Percentiles rank a stretch among this genome's conserved stretches.
These are phyloP conservation scores for Centropus bengalensis DNA, from an alignment of 2,113 vertebrate genomes.

Conservation along the genomic window DNA sequence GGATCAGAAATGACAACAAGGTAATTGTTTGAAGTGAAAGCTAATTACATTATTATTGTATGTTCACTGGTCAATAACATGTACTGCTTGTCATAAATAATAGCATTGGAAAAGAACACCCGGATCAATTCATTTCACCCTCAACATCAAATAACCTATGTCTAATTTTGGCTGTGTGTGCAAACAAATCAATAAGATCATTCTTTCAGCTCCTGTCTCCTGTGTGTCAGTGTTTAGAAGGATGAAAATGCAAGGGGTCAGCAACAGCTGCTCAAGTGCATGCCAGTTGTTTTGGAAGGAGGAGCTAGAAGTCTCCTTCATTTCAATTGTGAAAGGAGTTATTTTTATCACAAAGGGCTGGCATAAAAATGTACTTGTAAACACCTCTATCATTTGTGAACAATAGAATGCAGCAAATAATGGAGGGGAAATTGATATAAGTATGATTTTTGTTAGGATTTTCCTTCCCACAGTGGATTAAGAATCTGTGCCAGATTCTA, in stretches of 20 bases:
- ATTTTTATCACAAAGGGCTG: slow-evolving; percentile 45
- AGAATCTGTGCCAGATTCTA: not conserved
- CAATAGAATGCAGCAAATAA: slow-evolving; percentile 35
- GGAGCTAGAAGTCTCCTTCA: not conserved
- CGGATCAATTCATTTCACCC: not conserved
- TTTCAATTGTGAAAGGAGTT: not conserved
- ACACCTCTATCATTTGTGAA: slow-evolving; percentile 53
- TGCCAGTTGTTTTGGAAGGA: not conserved
- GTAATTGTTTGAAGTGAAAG: slow-evolving; percentile 53
- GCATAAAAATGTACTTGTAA: slow-evolving; percentile 37
- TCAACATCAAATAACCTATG: not conserved
- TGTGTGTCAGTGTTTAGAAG: not conserved
- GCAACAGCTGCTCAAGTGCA: not conserved
- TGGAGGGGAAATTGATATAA: slow-evolving; percentile 35
- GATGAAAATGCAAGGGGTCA: not conserved
- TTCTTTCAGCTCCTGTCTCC: not conserved
- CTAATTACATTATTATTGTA: slow-evolving; percentile 9
- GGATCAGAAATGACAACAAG: not conserved
- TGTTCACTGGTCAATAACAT: not conserved
- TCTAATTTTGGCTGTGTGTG: not conserved
- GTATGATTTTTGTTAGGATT: not conserved
- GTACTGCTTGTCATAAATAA: not conserved
- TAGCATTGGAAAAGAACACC: not conserved
- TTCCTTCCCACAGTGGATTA: not conserved
- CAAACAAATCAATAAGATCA: not conserved